Base-by-base conservation (phyloP, 92 coral and sea anemone genomes). In the Montipora capitata region DNA sequence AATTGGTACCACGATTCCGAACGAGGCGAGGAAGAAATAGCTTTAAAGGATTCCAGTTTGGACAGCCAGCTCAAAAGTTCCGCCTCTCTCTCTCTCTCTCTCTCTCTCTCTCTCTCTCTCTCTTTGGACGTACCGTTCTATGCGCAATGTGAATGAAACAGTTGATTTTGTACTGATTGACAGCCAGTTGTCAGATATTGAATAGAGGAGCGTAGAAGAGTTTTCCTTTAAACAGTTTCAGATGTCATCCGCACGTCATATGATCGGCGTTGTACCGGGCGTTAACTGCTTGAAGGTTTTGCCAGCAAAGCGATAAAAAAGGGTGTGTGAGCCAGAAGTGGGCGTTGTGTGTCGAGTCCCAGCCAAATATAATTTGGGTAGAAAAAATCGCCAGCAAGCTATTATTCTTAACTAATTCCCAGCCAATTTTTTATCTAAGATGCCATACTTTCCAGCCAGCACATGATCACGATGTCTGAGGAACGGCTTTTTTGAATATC, bases 401-500 rank as follows among this genome's bases (percentile, higher is more conserved):
- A 68, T 38, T 68, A 68, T 68, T 68, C 74, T 11, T 27, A 68
- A 68, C 44, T 68, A 68, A 68, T 68, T 68, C 74, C 49, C 74
- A 68, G 74, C 74, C 49, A 68, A 68, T 27, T 39, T 68, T 68
- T 68, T 44, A 68, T 68, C 43, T 27, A 68, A 68, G 74, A 68
- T 68, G 74, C 44, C 74, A 68, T 68, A 68, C 74, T 38, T 68
- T 45, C 74, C 74, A 68, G 74, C 74, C 74, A 68, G 74, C 74
- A n/a, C n/a, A n/a, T n/a, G n/a, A 68, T 68, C 74, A 68, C 74
- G 74, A 68, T 68, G 74, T 40, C 74, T 68, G 74, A 68, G 74
- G 62, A 56, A 56, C 62, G 62, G 62, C 62, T 56, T 56, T 56
- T 56, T 56, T 56, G 62, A 56, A 56, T 56, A 56, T 56, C n/a